Evolutionary conservation across 1,140 invertebrate species (phyloP), one percentile per base, ranked within the genome.

Genomic region (Nixonia krombeini): DNA sequence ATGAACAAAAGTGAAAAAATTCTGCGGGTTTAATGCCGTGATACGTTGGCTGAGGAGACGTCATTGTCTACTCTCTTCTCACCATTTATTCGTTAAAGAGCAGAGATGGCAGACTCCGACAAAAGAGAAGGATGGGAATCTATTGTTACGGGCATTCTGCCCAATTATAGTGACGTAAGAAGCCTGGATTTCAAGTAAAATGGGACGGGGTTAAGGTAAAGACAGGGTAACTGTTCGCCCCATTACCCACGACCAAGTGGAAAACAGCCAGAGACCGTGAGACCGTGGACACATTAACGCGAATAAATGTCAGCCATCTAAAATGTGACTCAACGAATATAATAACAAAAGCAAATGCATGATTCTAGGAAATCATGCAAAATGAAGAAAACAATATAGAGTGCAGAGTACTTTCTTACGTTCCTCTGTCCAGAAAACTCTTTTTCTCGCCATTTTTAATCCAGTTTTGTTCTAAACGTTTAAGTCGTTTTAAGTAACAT

Each of bases 191-290:
- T 65, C 53, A 42, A 65, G 53, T 58, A 49, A 65, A 58, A 58
- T 21, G 46, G 40, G 29, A 17, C 26, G 40, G 53, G 61, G 45
- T 64, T 50, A 52, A 65, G 51, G 52, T 53, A 65, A 65, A 65
- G 61, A 65, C 55, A 59, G 56, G 63, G 42, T 53, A 66, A 66
- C 63, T 67, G 55, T 45, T 67, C 56, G 56, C 29, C 50, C 56
- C 63, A 67, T 67, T 59, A 67, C 55, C 64, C 56, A 67, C 51
- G 56, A 56, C 56, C 64, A 61, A 67, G 51, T 51, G 58, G 64
- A 67, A 67, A 67, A 67, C 64, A 67, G 56, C 21, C 56, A 26
- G 51, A 45, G 56, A 61, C 55, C 50, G 55, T 58, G 63, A 55
- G 63, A 66, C 35, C 40, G 51, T 61, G 51, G 56, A 61, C 56